Evolutionary conservation across 37 sponge, comb jelly and placozoan species (phyloP), one percentile per base, ranked within the genome.

Genomic region (Lycopodina hypogea): DNA sequence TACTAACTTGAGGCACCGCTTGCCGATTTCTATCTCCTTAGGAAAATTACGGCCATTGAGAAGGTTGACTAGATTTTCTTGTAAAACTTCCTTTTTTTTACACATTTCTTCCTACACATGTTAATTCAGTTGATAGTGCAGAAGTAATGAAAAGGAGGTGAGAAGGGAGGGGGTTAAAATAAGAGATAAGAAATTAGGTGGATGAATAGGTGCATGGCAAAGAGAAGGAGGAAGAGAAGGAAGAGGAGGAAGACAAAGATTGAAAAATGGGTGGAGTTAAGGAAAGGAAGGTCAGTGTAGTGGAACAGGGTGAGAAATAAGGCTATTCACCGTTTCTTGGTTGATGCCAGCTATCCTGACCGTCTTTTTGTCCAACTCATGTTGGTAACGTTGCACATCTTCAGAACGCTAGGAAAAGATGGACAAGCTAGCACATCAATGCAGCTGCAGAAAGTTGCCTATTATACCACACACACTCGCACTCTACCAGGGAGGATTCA

Each of bases 1-100:
- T 7, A 34, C 76, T 76, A 21, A 73, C 74, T 52, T 34, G 33
- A 7, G 32, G 17, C 15, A 22, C 73, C 72, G 78, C 15, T 73
- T 59, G 53, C 78, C 8, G 21, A 72, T 23, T 17, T 83, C 89
- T 26, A 84, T 80, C 40, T 89, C 89, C 42, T 78, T 78, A 33
- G 89, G 84, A n/a, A 89, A 42, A 34, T 75, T 71, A 52, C 84
- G 85, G 4, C 55, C 72, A 75, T 67, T 41, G 17, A 68, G 45
- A 28, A 82, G 37, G 17, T 53, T 45, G 45, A 81, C 73, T 36
- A 83, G 72, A 15, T 82, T 79, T 71, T 64, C 50, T 80, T 83
- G 56, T 34, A 68, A 9, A 29, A 28, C 51, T 24, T 76, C 76
- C 38, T 76, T 28, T 14, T 35, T 12, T 1, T 35, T 11, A 17